phyloP scores from a whole-genome alignment of 2,797 vertebrate genomes.

The Melanotaenia pygmaea region DNA sequence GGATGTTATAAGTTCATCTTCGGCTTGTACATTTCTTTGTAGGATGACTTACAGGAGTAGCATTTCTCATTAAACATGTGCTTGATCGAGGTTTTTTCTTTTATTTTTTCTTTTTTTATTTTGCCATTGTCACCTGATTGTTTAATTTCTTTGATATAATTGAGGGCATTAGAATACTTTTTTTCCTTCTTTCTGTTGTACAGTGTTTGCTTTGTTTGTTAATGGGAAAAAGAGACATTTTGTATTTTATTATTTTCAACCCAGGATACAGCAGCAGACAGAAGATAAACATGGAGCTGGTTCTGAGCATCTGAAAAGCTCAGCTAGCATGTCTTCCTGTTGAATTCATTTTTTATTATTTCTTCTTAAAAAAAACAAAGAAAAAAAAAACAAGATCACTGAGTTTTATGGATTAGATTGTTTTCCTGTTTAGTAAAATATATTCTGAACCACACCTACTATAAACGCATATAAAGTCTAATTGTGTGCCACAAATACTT shows the following conservation, averaged over 20 bases:
- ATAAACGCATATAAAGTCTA: not conserved
- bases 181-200: not conserved
- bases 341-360: slow-evolving; percentile 9
- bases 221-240: slow-evolving; percentile 10
- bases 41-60: slow-evolving; percentile 14
- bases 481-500: not conserved
- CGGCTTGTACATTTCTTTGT: slow-evolving; percentile 14
- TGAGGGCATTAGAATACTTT: slow-evolving; percentile 1
- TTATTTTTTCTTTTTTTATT: not conserved
- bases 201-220: slow-evolving; percentile 33
- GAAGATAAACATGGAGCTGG: slow-evolving; percentile 48
- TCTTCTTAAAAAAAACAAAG: no score
- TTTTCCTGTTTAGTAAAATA: not conserved
- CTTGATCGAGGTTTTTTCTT: slow-evolving; percentile 14
- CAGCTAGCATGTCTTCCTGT: slow-evolving; percentile 36
- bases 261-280: slow-evolving; percentile 22
- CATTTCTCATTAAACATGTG: slow-evolving; percentile 24
- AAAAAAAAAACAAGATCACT: no score
- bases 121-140: slow-evolving; percentile 3
- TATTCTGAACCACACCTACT: not conserved
- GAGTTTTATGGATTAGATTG: no score
- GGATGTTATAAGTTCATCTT: slow-evolving; percentile 34
- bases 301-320: slow-evolving; percentile 27
- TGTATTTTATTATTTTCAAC: slow-evolving; percentile 21
- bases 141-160: slow-evolving; percentile 19